phyloP scores from a whole-genome alignment of 2,797 vertebrate genomes.

The Acestrorhynchus altus region DNA sequence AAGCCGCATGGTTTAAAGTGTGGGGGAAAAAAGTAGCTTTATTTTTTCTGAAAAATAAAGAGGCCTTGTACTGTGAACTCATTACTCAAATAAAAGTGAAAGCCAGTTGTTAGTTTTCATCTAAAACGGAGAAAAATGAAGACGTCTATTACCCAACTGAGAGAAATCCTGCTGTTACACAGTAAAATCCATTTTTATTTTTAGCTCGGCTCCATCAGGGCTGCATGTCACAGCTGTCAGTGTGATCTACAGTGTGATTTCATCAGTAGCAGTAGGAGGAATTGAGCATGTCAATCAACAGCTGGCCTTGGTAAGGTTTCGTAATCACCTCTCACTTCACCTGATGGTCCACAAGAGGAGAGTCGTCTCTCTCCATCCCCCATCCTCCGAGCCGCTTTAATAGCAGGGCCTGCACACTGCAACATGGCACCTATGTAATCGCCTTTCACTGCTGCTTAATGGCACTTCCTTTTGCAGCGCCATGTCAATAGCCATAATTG shows the following conservation, averaged over 20 bases:
- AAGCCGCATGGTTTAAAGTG: too few relatives aligned
- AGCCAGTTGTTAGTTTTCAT: not conserved
- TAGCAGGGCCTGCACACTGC: slow-evolving; percentile 57
- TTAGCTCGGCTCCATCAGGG: not conserved
- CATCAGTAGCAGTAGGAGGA: slow-evolving; percentile 46
- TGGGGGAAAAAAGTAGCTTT: too few relatives aligned
- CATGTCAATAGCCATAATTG: slow-evolving; percentile 77
- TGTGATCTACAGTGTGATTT: slow-evolving; percentile 40
- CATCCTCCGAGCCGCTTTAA: slow-evolving; percentile 52
- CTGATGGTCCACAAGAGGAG: slow-evolving; percentile 42
- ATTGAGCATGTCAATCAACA: slow-evolving; percentile 49
- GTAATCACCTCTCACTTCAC: slow-evolving; percentile 50
- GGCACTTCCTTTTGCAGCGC: slow-evolving; percentile 64
- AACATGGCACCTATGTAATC: slow-evolving; percentile 63
- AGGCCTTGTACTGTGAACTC: too few relatives aligned
- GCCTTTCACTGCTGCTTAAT: slow-evolving; percentile 79
- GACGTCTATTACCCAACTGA: too few relatives aligned
- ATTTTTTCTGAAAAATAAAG: too few relatives aligned
- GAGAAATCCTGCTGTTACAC: not conserved
- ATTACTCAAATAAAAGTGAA: too few relatives aligned
- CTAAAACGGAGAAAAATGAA: not conserved
- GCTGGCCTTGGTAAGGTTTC: slow-evolving; percentile 22
- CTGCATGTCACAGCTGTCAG: not conserved
- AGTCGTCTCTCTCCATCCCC: slow-evolving; percentile 46
- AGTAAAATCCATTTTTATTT: not conserved